Evolutionary conservation across 2,113 vertebrate genomes (phyloP).

Genomic region (Oryzias woworae): DNA sequence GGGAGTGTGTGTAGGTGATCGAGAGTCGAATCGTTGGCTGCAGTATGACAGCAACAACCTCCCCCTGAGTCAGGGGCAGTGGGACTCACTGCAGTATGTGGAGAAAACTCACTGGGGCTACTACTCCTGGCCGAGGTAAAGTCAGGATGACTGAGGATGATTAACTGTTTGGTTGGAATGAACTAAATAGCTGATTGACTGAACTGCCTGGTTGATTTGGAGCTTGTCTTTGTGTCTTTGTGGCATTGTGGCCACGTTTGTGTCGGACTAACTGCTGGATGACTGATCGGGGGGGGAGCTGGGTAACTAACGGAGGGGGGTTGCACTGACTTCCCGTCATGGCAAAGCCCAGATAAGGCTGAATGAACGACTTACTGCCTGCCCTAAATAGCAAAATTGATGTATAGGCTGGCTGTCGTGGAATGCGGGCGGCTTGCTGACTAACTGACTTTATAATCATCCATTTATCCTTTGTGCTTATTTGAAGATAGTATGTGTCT

Average conservation of each 20-base stretch:
- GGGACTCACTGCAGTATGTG: slow-evolving; percentile 86
- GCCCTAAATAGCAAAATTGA: slow-evolving; percentile 67
- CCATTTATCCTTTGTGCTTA: slow-evolving; percentile 67
- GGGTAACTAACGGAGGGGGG: slow-evolving; percentile 34
- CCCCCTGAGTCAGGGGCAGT: slow-evolving; percentile 84
- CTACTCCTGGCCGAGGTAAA: slow-evolving; percentile 90
- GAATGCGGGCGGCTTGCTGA: slow-evolving; percentile 57
- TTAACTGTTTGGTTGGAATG: slow-evolving; percentile 38
- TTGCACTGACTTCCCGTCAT: slow-evolving; percentile 57
- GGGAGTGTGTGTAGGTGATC: slow-evolving; percentile 83
- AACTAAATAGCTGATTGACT: slow-evolving; percentile 47
- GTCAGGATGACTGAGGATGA: slow-evolving; percentile 23
- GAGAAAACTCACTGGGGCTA: slow-evolving; percentile 98
- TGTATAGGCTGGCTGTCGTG: slow-evolving; percentile 51
- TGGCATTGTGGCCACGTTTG: slow-evolving; percentile 24
- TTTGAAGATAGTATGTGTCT: slow-evolving; percentile 53
- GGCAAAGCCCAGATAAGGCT: slow-evolving; percentile 62
- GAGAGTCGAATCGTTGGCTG: slow-evolving; percentile 89
- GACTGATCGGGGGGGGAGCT: slow-evolving; percentile 33
- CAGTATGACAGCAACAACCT: slow-evolving; percentile 87
- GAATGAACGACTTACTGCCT: slow-evolving; percentile 61
- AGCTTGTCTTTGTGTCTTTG: slow-evolving; percentile 39
- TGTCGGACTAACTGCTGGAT: slow-evolving; percentile 43
- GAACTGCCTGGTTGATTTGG: slow-evolving; percentile 44
- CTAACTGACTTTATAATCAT: slow-evolving; percentile 73